Conservation (phyloP, 2,113 vertebrate species). For the Tretioscincus oriximinensis region DNA sequence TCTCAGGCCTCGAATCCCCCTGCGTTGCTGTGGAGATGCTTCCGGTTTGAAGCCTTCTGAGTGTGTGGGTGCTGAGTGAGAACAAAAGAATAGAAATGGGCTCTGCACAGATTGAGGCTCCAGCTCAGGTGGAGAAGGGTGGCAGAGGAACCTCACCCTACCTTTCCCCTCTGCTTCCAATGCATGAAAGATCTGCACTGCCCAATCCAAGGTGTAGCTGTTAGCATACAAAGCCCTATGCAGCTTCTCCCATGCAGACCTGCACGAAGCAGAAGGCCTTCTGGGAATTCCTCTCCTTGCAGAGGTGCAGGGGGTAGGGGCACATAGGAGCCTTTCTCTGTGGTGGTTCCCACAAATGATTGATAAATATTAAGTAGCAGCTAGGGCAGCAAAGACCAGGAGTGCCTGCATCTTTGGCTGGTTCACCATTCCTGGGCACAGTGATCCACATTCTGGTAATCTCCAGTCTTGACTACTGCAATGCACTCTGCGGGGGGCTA, state of each 20-base stretch:
- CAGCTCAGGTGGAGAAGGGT: background rate
- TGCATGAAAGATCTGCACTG: too few species aligned
- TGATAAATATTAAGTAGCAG: too few species aligned
- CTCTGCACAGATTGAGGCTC: conserved; percentile 42
- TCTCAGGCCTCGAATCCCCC: background rate
- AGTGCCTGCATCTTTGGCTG: conserved; percentile 57
- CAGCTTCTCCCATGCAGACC: too few species aligned
- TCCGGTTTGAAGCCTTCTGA: background rate
- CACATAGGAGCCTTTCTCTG: too few species aligned
- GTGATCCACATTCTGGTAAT: conserved; percentile 51
- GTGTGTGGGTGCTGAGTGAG: background rate
- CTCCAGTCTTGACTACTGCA: conserved; percentile 45
- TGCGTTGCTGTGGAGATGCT: background rate
- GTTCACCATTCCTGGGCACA: conserved; percentile 42
- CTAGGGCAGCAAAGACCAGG: background rate
- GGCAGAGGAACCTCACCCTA: conserved; percentile 33
- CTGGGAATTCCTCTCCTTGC: too few species aligned
- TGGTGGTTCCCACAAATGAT: too few species aligned
- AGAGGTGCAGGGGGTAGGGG: too few species aligned
- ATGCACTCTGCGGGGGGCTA: background rate
- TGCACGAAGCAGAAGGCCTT: too few species aligned
- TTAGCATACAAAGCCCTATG: too few species aligned
- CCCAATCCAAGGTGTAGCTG: too few species aligned
- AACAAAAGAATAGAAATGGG: background rate
- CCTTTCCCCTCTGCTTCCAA: conserved; percentile 29